Evolutionary conservation across 1,140 invertebrate species (phyloP).

Genomic region (Melipona quadrifasciata): DNA sequence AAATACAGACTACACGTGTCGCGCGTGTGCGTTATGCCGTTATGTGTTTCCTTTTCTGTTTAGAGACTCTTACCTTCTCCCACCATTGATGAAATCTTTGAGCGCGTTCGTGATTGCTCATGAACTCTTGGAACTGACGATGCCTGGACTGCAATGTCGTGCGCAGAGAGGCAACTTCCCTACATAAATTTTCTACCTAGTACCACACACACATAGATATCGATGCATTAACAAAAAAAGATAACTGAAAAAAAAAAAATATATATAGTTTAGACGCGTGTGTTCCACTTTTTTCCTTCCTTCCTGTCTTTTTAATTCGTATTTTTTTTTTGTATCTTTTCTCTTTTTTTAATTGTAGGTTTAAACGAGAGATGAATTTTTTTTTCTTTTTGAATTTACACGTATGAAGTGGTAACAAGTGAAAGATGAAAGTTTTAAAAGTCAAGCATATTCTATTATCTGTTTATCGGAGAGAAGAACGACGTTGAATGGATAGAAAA

Average conservation of each 20-base stretch:
- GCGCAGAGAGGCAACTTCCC: slow-evolving; percentile 81
- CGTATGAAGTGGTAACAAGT: background rate
- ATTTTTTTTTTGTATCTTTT: background rate
- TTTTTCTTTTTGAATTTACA: background rate
- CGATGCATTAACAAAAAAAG: slow-evolving; percentile 79
- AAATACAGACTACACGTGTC: slow-evolving; percentile 32
- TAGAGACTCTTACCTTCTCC: slow-evolving; percentile 77
- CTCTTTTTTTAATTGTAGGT: background rate
- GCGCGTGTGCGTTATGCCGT: background rate
- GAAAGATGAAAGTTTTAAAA: background rate
- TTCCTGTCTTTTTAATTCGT: background rate
- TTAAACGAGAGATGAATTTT: background rate
- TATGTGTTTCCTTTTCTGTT: slow-evolving; percentile 19
- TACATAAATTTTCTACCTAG: slow-evolving; percentile 82
- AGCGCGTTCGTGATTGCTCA: slow-evolving; percentile 76
- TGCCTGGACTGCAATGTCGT: slow-evolving; percentile 81
- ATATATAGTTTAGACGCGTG: slow-evolving; percentile 42
- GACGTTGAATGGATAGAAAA: slow-evolving; percentile 1
- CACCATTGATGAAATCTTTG: slow-evolving; percentile 69
- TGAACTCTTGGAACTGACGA: slow-evolving; percentile 79
- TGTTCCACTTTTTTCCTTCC: slow-evolving; percentile 2
- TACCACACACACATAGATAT: slow-evolving; percentile 77
- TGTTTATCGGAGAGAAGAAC: background rate
- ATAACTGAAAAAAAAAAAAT: slow-evolving; percentile 59
- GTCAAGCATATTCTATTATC: background rate